Conservation (phyloP, 2,888 invertebrate genomes). For the Caenorhabditis sp. region DNA sequence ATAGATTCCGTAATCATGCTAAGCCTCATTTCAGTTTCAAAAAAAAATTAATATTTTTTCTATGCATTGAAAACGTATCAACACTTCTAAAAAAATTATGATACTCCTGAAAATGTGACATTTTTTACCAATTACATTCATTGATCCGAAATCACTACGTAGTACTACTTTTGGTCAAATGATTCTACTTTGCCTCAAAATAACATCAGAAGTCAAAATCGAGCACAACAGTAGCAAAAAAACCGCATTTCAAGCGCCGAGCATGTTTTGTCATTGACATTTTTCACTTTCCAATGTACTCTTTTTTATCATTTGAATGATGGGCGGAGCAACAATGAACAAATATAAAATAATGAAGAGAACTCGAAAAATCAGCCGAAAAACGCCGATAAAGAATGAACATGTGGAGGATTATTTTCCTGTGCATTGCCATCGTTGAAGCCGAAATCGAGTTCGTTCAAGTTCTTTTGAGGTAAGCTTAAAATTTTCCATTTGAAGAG, state of each 20-base stretch:
- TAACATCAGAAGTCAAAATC: background rate
- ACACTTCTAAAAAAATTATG: too few species aligned
- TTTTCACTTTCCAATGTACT: background rate
- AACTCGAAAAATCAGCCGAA: conserved; percentile 1
- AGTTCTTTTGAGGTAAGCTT: conserved; percentile 73
- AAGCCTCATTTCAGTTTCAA: too few species aligned
- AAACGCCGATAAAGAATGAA: too few species aligned
- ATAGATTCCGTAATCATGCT: too few species aligned
- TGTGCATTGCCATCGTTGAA: conserved; percentile 21
- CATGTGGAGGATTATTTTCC: conserved; percentile 17
- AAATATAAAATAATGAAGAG: background rate
- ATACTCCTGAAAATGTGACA: too few species aligned
- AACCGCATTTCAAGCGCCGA: background rate
- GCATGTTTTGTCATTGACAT: conserved; percentile 10
- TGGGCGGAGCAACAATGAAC: background rate
- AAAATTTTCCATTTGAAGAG: too few species aligned
- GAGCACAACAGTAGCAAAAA: background rate
- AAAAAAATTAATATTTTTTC: too few species aligned
- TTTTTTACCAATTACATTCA: too few species aligned
- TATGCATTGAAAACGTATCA: too few species aligned
- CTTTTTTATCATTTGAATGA: background rate
- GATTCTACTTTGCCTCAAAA: too few species aligned
- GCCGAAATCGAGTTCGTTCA: conserved; percentile 67
- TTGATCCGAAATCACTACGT: too few species aligned
- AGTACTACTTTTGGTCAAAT: too few species aligned